These are phyloP conservation scores for Pseudorhombus dupliciocellatus DNA, from an alignment of 2,113 vertebrate genomes.

Conservation along the genomic window DNA sequence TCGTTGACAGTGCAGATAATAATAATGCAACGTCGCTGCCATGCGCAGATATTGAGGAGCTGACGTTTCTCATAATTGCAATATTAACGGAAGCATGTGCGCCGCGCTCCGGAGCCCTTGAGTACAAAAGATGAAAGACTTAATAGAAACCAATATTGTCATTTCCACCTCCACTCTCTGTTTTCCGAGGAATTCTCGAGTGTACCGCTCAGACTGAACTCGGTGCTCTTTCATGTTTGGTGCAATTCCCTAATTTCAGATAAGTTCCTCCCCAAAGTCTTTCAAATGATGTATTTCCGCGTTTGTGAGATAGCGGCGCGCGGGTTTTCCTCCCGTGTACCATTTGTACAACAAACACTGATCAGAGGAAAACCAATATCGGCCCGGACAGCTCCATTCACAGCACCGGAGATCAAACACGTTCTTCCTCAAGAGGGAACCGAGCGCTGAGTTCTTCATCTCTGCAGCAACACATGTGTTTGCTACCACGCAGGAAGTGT, in stretches of 20 bases:
- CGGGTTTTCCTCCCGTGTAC: slow-evolving; percentile 11
- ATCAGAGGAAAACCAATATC: slow-evolving; percentile 51
- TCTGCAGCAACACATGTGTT: slow-evolving; percentile 11
- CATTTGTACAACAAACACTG: slow-evolving; percentile 45
- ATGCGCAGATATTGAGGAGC: background rate
- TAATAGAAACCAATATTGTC: background rate
- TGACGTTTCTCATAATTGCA: background rate
- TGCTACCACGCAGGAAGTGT: background rate
- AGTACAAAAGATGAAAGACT: background rate
- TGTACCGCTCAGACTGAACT: background rate
- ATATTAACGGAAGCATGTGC: background rate
- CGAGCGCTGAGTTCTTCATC: slow-evolving; percentile 9
- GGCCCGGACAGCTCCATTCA: slow-evolving; percentile 23
- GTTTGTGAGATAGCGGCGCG: background rate
- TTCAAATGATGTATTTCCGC: slow-evolving; percentile 19
- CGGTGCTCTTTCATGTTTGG: background rate
- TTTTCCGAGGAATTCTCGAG: background rate
- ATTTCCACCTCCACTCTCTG: background rate
- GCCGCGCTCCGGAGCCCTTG: background rate
- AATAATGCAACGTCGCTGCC: no score
- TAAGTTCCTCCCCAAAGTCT: slow-evolving; percentile 3
- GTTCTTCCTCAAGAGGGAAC: slow-evolving; percentile 34
- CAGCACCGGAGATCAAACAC: slow-evolving; percentile 50
- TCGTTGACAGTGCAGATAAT: no score
- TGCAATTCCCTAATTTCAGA: background rate